Evolutionary conservation across 2,113 vertebrate genomes (phyloP).

Genomic region (Anhinga rufa): DNA sequence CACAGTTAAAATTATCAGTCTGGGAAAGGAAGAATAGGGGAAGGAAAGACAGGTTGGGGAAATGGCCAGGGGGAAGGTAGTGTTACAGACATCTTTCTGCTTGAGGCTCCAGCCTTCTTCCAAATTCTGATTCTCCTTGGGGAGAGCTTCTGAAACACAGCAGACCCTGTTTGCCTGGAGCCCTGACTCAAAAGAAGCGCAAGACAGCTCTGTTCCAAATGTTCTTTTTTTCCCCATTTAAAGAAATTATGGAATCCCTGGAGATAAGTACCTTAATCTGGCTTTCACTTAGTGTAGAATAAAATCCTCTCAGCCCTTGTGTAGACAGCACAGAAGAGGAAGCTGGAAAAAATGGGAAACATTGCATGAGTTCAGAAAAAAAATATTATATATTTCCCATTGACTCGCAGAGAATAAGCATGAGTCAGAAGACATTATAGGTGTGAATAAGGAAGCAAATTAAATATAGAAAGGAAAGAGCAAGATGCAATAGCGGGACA

Average conservation of each 20-base stretch:
- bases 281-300: not conserved
- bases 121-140: not conserved
- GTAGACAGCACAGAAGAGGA: not conserved
- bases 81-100: not conserved
- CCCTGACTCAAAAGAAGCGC: not conserved
- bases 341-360: not conserved
- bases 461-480: not conserved
- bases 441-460: not conserved
- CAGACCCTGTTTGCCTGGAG: not conserved
- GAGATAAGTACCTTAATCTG: not conserved
- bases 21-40: not conserved
- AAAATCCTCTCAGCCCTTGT: not conserved
- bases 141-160: not conserved
- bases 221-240: not conserved
- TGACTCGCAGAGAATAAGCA: not conserved
- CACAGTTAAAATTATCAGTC: not conserved
- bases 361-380: not conserved
- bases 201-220: not conserved
- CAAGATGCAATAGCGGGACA: not conserved
- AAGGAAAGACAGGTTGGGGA: not conserved
- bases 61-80: not conserved
- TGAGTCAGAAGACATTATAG: not conserved
- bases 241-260: not conserved
- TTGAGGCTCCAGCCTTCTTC: not conserved
- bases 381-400: not conserved